Conservation (phyloP, 2,113 vertebrate genomes). For the Ellobius talpinus region DNA sequence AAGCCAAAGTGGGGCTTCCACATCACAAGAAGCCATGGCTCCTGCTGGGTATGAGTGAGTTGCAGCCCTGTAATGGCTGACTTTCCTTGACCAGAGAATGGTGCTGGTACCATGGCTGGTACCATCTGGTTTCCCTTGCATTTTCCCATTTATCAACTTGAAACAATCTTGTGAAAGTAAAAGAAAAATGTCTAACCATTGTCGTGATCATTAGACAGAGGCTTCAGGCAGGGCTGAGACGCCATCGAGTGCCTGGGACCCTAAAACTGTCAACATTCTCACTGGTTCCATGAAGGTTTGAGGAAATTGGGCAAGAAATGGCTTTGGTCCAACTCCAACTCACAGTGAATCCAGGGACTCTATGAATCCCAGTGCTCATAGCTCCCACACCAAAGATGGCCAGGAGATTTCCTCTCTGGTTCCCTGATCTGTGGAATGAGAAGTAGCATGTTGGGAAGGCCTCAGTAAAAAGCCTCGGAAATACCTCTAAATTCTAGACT, state of each 20-base stretch:
- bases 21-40: neutral
- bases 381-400: neutral
- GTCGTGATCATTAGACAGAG: too few species aligned
- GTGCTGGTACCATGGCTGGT: too few species aligned
- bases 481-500: neutral
- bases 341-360: neutral
- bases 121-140: accelerated
- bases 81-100: neutral
- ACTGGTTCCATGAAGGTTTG: neutral
- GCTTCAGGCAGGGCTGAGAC: neutral
- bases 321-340: neutral
- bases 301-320: neutral
- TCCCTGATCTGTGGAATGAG: neutral
- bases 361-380: neutral
- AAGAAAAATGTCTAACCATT: neutral
- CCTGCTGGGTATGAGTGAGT: too few species aligned
- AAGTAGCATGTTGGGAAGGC: neutral
- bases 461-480: too few species aligned
- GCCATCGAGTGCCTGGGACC: accelerated
- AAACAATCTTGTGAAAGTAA: neutral
- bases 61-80: accelerated
- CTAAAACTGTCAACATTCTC: neutral
- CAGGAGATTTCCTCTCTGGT: neutral
- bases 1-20: neutral
- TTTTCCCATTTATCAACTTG: neutral